Evolutionary conservation across 2,888 invertebrate species (phyloP).

Genomic region (Tinea trinotella): DNA sequence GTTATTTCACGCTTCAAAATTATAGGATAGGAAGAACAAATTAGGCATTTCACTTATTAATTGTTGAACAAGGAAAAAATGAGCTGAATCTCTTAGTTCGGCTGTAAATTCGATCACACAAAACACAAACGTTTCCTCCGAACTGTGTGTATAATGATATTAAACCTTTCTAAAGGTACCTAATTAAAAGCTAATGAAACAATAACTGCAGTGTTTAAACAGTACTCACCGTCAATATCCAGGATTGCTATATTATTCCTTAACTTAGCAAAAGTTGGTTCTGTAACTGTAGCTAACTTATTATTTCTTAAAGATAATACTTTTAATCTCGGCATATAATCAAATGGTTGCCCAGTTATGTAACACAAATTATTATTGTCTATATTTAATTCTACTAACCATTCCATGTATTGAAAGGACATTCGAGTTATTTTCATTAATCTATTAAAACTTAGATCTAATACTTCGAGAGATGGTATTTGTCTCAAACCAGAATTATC

Average conservation of each 20-base stretch:
- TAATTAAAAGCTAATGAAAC: no score
- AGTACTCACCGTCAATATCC: constrained; percentile 84
- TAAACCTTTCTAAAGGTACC: no score
- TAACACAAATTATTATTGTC: constrained; percentile 88
- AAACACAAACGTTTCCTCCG: no score
- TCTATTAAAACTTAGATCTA: constrained; percentile 87
- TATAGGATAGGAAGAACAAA: no score
- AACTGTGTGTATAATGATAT: no score
- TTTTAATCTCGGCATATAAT: constrained; percentile 87
- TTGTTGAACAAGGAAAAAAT: no score
- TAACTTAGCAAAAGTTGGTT: constrained; percentile 81
- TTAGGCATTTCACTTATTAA: no score
- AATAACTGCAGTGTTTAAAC: no score
- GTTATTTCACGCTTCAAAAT: no score
- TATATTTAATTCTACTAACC: constrained; percentile 88
- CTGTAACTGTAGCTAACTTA: constrained; percentile 80
- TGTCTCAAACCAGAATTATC: constrained; percentile 82
- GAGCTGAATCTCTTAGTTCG: no score
- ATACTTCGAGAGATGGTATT: constrained; percentile 84
- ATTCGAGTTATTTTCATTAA: constrained; percentile 79
- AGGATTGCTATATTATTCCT: constrained; percentile 86
- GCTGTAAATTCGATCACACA: no score
- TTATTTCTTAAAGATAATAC: constrained; percentile 85
- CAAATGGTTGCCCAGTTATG: constrained; percentile 85
- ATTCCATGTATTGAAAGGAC: constrained; percentile 81